Evolutionary conservation across 2,797 vertebrate species (phyloP).

Genomic region (Lophotriccus pileatus): DNA sequence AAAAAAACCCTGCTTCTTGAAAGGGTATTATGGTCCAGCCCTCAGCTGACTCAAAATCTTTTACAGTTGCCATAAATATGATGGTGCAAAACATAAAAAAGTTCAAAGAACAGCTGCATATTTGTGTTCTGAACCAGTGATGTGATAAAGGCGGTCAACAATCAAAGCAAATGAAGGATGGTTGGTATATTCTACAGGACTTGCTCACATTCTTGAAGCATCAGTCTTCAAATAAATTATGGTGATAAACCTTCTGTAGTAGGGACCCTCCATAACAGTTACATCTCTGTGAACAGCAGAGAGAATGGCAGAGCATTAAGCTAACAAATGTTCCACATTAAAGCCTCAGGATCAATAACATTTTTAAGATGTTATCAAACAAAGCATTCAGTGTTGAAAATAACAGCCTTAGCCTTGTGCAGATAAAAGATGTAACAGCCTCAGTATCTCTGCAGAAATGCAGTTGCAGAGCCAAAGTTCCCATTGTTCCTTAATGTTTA

Average conservation of each 20-base stretch:
- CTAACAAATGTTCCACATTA: constrained; percentile 38
- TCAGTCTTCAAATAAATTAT: constrained; percentile 23
- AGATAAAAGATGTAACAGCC: not conserved
- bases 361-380: constrained; percentile 23
- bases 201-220: not conserved
- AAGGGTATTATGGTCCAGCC: not conserved
- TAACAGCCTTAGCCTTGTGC: not conserved
- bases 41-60: not conserved
- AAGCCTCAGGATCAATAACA: constrained; percentile 19
- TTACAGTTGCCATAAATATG: constrained; percentile 28
- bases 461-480: not conserved
- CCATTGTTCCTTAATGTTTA: not conserved
- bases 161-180: not conserved
- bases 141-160: not conserved
- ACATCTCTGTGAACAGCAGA: not conserved
- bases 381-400: constrained; percentile 1
- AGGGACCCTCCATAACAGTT: not conserved
- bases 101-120: constrained; percentile 23
- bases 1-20: not conserved
- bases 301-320: not conserved
- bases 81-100: not conserved
- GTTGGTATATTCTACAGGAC: not conserved
- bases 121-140: not conserved
- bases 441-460: not conserved
- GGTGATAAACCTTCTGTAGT: not conserved